phyloP scores from a whole-genome alignment of 1,140 invertebrate species.

The Magallana ariakensis region DNA sequence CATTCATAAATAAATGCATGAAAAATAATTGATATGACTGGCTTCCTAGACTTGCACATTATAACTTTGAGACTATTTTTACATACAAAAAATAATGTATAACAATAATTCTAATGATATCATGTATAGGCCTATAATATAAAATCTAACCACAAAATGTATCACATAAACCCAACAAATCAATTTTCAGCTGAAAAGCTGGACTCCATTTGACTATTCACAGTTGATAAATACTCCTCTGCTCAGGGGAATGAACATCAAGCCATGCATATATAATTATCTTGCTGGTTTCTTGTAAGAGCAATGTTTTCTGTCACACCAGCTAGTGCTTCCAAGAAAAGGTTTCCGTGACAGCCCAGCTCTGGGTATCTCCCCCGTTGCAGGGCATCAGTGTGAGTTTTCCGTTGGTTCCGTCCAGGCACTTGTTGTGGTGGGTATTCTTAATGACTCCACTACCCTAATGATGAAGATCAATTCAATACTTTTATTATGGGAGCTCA shows the following conservation, averaged over 20 bases:
- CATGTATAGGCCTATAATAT: too few relatives aligned
- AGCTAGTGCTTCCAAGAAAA: constrained; percentile 50
- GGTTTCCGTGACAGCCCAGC: constrained; percentile 49
- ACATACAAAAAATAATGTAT: too few relatives aligned
- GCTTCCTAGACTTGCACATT: too few relatives aligned
- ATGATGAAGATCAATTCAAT: constrained; percentile 30
- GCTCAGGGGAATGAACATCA: neutral
- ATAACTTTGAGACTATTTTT: too few relatives aligned
- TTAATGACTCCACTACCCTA: constrained; percentile 66
- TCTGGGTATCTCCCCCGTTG: constrained; percentile 55
- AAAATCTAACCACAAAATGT: neutral
- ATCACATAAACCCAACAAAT: neutral
- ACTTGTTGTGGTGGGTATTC: constrained; percentile 67
- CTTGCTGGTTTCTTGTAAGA: neutral
- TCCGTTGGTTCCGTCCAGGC: constrained; percentile 66
- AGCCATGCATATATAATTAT: neutral
- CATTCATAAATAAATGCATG: too few relatives aligned
- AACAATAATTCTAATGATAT: too few relatives aligned
- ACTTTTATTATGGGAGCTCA: neutral
- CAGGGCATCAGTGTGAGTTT: constrained; percentile 66
- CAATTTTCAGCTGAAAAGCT: neutral
- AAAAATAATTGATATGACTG: too few relatives aligned
- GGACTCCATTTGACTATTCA: neutral
- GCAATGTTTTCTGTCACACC: neutral
- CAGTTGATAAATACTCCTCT: neutral